These are phyloP conservation scores for Actinia tenebrosa DNA, from an alignment of 64 coral and sea anemone species.

Conservation along the genomic window DNA sequence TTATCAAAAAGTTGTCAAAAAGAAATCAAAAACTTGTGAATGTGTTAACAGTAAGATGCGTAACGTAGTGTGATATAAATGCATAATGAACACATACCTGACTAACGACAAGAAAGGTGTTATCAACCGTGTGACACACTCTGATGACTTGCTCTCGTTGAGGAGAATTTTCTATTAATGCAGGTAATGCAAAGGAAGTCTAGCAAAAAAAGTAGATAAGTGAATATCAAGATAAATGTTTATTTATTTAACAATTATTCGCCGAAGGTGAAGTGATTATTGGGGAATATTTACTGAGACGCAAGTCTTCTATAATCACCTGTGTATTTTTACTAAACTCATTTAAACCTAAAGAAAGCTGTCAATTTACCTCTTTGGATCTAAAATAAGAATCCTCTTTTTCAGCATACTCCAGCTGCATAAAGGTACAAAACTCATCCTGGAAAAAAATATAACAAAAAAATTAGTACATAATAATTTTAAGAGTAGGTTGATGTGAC, in stretches of 20 bases:
- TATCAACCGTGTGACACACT: conserved; percentile 81
- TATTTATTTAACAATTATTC: background rate
- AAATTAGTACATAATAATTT: background rate
- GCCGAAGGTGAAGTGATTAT: too few species aligned
- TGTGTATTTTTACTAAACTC: too few species aligned
- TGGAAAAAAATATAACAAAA: background rate
- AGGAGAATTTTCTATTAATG: conserved; percentile 84
- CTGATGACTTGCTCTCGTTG: conserved; percentile 92
- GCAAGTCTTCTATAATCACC: too few species aligned
- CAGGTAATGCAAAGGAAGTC: conserved; percentile 85
- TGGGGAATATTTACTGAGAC: too few species aligned
- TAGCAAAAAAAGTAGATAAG: conserved; percentile 13
- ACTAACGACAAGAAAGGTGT: conserved; percentile 85
- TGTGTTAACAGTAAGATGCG: too few species aligned
- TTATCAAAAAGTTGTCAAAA: too few species aligned
- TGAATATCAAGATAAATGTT: background rate
- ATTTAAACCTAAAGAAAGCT: too few species aligned
- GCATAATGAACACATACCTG: conserved; percentile 41
- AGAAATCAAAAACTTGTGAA: too few species aligned
- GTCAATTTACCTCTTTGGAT: conserved; percentile 80
- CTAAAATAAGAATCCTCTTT: conserved; percentile 98
- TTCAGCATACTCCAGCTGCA: conserved; percentile 99
- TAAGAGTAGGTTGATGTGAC: background rate
- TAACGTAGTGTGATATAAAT: too few species aligned
- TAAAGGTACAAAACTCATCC: conserved; percentile 99